A percentile compares a stretch with the other conserved stretches of the same genome.
Evolutionary conservation across 2,113 vertebrate genomes (phyloP).

Genomic region (Callipepla squamata): DNA sequence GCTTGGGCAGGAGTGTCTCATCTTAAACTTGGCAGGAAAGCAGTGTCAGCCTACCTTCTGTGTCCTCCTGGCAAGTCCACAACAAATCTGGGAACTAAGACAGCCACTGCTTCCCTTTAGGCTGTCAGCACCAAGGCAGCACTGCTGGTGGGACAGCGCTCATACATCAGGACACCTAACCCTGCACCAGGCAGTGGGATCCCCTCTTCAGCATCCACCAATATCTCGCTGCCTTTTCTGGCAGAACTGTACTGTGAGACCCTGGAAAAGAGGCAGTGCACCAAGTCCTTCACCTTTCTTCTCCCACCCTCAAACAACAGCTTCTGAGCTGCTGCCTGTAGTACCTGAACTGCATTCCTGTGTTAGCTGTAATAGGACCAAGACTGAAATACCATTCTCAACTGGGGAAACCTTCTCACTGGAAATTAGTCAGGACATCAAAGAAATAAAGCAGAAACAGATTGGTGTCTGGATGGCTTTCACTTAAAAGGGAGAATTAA

Average conservation of each 20-base stretch:
- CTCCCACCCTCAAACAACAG: neutral
- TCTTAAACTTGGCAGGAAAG: neutral
- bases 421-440: neutral
- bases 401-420: neutral
- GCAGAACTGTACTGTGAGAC: neutral
- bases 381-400: neutral
- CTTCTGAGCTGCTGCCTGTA: neutral
- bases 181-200: neutral
- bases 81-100: neutral
- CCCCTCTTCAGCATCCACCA: neutral
- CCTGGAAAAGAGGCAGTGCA: neutral
- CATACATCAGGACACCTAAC: neutral
- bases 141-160: neutral
- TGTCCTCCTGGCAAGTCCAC: neutral
- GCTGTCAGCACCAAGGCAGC: neutral
- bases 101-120: neutral
- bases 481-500: constrained; percentile 39
- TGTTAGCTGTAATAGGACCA: neutral
- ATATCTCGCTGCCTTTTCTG: accelerated
- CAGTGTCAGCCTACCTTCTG: neutral
- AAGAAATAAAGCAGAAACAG: neutral
- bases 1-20: neutral
- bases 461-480: constrained; percentile 1
- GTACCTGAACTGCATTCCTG: neutral
- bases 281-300: neutral